Evolutionary conservation across 2,797 vertebrate genomes (phyloP).

Genomic region (Trachops cirrhosus): DNA sequence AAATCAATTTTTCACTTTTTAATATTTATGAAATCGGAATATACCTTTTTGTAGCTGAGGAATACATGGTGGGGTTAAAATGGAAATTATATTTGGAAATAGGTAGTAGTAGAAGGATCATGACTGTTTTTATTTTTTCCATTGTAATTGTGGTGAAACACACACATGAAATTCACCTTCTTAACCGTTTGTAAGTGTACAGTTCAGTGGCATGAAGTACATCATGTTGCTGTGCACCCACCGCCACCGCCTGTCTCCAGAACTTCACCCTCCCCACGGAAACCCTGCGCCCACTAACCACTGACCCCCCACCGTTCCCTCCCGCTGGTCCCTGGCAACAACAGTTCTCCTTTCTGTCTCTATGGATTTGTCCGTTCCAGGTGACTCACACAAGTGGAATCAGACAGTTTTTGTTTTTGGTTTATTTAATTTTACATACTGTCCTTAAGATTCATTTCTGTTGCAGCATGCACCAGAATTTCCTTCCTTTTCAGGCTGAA

Average conservation of each 20-base stretch:
- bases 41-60: neutral
- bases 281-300: neutral
- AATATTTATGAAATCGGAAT: neutral
- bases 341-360: neutral
- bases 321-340: neutral
- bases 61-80: neutral
- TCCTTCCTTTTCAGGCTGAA: neutral
- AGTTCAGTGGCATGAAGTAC: neutral
- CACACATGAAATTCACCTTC: neutral
- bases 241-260: neutral
- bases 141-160: neutral
- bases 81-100: neutral
- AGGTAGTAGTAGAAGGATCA: neutral
- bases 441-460: neutral
- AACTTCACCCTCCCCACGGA: neutral
- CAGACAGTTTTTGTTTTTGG: neutral
- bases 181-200: neutral
- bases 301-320: neutral
- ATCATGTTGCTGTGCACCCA: neutral
- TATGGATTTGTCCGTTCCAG: neutral
- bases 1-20: constrained; percentile 13
- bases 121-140: neutral
- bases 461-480: neutral
- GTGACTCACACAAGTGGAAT: neutral
- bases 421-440: neutral